Base-by-base conservation (phyloP, 1,140 invertebrate genomes). In the Eurytemora carolleeae region DNA sequence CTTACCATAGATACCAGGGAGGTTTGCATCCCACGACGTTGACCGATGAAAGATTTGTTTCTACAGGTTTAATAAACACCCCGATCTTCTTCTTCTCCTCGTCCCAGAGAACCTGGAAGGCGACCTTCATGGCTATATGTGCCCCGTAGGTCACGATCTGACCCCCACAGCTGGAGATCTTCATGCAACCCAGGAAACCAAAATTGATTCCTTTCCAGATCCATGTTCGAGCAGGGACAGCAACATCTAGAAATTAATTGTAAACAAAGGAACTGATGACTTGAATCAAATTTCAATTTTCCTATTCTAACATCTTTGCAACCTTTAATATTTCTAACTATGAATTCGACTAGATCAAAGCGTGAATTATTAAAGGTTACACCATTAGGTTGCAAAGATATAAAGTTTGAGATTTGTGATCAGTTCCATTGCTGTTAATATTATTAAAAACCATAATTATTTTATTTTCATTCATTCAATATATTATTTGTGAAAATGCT, bases 171-270 rank as follows among this genome's bases (percentile, higher is more conserved):
- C 23, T 25, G 16, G 23, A 24, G 19, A 59, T 24, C 31, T 59
- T 59, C 22, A 59, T 19, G 24, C 58, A 59, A 16, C 58, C 58
- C 24, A 59, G 26, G 12, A 59, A 19, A n/a, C 23, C 23, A 31
- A 25, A 59, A 55, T 55, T 55, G 3, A 59, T 59, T n/a, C 58
- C 58, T n/a, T 59, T 59, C 58, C 58, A 59, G 3, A 59, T 59
- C 58, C 58, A 59, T n/a, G 58, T 59, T 59, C 26, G 24, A 25
- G 58, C 58, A 2, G 58, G 22, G 1, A 59, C 58, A 18, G 24
- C 25, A 16, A 25, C 58, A 31, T 25, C 22, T 19, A 59, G n/a
- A 44, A 44, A 44, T 44, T n/a, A n/a, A n/a, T n/a, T n/a, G n/a
- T n/a, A n/a, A n/a, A n/a, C n/a, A n/a, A n/a, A n/a, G n/a, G n/a